Conservation (phyloP, 2,888 invertebrate genomes). For the Eupeodes luniger region DNA sequence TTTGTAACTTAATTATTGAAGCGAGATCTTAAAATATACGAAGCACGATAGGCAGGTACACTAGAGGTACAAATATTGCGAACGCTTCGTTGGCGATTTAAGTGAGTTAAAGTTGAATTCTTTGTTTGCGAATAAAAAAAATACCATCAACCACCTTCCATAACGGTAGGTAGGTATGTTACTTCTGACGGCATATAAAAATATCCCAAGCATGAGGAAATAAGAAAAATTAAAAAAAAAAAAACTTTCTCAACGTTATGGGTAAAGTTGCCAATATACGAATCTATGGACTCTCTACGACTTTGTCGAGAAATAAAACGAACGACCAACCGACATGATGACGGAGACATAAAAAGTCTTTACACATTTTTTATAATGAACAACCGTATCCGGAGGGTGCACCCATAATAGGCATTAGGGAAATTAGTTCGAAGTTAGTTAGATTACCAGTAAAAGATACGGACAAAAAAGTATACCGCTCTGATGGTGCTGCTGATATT, state of each 20-base stretch:
- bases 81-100: conserved; percentile 68
- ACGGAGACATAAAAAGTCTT: conserved; percentile 7
- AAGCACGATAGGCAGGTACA: neutral
- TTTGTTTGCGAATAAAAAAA: conserved; percentile 9
- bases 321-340: neutral
- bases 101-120: conserved; percentile 68
- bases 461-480: conserved; percentile 27
- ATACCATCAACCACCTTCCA: conserved; percentile 41
- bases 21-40: conserved; percentile 64
- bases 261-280: conserved; percentile 12
- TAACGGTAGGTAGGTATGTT: conserved; percentile 25
- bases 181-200: conserved; percentile 19
- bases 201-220: conserved; percentile 40
- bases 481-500: neutral
- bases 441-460: conserved; percentile 62
- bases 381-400: conserved; percentile 62
- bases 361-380: conserved; percentile 44
- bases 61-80: conserved; percentile 19
- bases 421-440: conserved; percentile 72
- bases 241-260: conserved; percentile 45
- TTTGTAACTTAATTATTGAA: conserved; percentile 65
- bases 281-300: conserved; percentile 11
- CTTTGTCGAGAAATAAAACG: conserved; percentile 1
- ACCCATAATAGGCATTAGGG: conserved; percentile 68
- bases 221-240: conserved; percentile 13